Evolutionary conservation across 1,140 invertebrate genomes (phyloP).

Genomic region (Drosophila ambigua): DNA sequence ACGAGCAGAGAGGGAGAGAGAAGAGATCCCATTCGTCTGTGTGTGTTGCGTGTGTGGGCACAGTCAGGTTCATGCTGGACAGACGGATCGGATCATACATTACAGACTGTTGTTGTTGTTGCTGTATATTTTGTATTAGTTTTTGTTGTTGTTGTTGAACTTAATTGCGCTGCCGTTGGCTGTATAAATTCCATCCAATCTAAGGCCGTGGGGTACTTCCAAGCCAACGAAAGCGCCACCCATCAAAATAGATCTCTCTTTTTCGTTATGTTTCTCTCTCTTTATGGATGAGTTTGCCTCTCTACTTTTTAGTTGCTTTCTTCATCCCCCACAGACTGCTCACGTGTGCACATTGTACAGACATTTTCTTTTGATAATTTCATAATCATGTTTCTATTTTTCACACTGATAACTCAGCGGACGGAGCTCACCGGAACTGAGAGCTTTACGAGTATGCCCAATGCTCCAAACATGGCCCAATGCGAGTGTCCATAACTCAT

Average conservation of each 20-base stretch:
- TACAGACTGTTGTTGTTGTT: background rate
- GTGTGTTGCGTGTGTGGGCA: conserved; percentile 42
- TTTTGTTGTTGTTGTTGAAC: conserved; percentile 36
- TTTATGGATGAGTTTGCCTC: background rate
- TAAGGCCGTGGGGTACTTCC: conserved; percentile 73
- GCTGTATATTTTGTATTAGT: conserved; percentile 2
- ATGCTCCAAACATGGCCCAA: conserved; percentile 30
- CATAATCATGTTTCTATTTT: conserved; percentile 79
- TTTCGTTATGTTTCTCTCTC: background rate
- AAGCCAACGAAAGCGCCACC: conserved; percentile 71
- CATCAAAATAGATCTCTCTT: conserved; percentile 42
- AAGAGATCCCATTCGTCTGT: background rate
- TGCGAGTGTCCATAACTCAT: conserved; percentile 65
- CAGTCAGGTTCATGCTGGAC: conserved; percentile 36
- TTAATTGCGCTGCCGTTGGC: conserved; percentile 67
- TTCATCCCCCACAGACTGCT: background rate
- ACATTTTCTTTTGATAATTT: conserved; percentile 63
- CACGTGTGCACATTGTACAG: conserved; percentile 19
- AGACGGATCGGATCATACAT: background rate
- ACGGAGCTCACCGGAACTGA: conserved; percentile 61
- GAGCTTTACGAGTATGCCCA: conserved; percentile 44
- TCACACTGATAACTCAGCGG: conserved; percentile 63
- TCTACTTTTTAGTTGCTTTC: background rate
- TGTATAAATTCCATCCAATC: conserved; percentile 67
- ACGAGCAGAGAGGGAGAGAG: conserved; percentile 4